These are phyloP conservation scores for Indicator indicator DNA, from an alignment of 2,113 vertebrate species.

Conservation along the genomic window DNA sequence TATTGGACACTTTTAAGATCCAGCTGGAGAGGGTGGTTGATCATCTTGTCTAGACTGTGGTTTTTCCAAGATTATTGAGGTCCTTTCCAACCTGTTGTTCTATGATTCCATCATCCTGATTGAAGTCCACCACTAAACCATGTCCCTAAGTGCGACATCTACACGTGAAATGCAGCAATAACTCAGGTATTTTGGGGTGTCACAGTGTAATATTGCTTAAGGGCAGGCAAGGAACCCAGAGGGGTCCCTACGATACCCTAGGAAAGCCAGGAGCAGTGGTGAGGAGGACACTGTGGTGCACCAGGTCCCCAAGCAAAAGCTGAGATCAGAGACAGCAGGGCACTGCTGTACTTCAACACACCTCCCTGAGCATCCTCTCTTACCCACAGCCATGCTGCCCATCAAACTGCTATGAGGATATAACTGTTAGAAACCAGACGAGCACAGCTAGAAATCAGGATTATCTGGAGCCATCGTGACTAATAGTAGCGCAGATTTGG, in stretches of 20 bases:
- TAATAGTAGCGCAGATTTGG: not conserved
- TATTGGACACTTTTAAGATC: too few species aligned
- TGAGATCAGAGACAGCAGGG: fast-evolving
- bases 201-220: not conserved
- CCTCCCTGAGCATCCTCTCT: not conserved
- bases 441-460: not conserved
- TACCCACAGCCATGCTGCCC: fast-evolving
- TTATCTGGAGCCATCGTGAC: not conserved
- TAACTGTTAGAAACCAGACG: not conserved
- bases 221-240: not conserved
- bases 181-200: not conserved
- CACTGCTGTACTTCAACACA: not conserved
- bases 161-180: fast-evolving
- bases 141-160: not conserved
- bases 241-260: too few species aligned
- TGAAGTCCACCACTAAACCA: too few species aligned
- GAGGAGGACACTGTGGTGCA: not conserved
- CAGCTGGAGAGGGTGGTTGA: too few species aligned
- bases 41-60: too few species aligned
- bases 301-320: not conserved
- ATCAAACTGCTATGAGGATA: not conserved
- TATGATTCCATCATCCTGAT: too few species aligned
- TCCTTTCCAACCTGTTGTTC: too few species aligned
- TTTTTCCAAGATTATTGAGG: too few species aligned
- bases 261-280: not conserved